Percentiles rank a stretch among this genome's conserved stretches.
These are phyloP conservation scores for Aspidapion aeneum DNA, from an alignment of 2,888 invertebrate species.

Conservation along the genomic window DNA sequence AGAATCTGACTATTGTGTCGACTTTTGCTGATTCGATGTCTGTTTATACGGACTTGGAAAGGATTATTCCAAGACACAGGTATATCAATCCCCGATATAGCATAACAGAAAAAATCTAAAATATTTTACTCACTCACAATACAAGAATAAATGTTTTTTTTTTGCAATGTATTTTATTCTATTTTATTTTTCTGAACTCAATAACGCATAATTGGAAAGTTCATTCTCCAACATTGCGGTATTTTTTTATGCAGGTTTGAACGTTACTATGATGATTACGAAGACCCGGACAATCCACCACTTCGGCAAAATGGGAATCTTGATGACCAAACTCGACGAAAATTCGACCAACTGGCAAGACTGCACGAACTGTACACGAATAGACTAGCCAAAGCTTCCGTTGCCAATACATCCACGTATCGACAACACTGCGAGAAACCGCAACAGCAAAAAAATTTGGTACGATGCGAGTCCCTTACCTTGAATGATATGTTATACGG, in stretches of 20 bases:
- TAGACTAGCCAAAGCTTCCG: slow-evolving; percentile 71
- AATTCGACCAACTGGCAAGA: slow-evolving; percentile 78
- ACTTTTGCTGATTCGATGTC: slow-evolving; percentile 79
- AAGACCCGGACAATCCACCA: slow-evolving; percentile 47
- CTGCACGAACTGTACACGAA: slow-evolving; percentile 80
- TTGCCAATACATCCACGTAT: slow-evolving; percentile 60
- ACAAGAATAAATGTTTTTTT: too few relatives aligned
- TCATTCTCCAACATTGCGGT: too few relatives aligned
- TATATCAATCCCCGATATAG: too few relatives aligned
- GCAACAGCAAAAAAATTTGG: slow-evolving; percentile 42
- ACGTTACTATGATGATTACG: slow-evolving; percentile 56
- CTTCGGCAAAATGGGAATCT: slow-evolving; percentile 37
- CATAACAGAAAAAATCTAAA: too few relatives aligned
- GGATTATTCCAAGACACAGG: slow-evolving; percentile 60
- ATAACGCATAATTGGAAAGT: too few relatives aligned
- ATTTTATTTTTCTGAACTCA: too few relatives aligned
- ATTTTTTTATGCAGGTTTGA: too few relatives aligned
- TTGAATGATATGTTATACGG: slow-evolving; percentile 67
- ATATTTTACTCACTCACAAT: too few relatives aligned
- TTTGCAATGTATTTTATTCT: too few relatives aligned
- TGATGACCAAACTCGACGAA: slow-evolving; percentile 48
- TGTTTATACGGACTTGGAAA: slow-evolving; percentile 63
- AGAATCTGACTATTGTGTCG: slow-evolving; percentile 86
- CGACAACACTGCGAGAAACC: neutral
- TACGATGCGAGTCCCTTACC: slow-evolving; percentile 66